Evolutionary conservation across 2,113 vertebrate genomes (phyloP), one percentile per base, ranked within the genome.

Genomic region (Oxygymnocypris stewartii): DNA sequence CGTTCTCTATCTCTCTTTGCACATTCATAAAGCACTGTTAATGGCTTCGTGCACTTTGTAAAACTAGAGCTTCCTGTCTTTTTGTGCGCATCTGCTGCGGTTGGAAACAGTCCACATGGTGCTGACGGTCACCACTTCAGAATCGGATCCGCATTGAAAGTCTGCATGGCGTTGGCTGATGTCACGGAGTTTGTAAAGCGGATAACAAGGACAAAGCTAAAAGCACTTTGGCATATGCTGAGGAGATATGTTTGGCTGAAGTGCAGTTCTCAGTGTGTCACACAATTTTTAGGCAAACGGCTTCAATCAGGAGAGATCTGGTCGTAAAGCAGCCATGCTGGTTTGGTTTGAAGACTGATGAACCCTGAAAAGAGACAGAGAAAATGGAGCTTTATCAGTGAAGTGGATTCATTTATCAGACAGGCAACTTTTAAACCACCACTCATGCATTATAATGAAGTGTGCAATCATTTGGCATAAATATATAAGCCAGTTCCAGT

Each of bases 201-300:
- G 28, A 84, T 61, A 89, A 73, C 59, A 71, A 87, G 84, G 37
- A 51, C 63, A 16, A 73, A 86, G 71, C 37, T 73, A 74, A 86
- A 86, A 86, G 79, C 85, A 51, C 51, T 47, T 81, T 82, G 47
- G 77, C 82, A 82, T 79, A 18, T 63, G 51, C 28, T n/a, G 47
- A 35, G 47, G 44, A 59, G 76, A 73, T 86, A 80, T 84, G 81
- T 87, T 80, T 86, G 69, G 54, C 82, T 71, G 57, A 59, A 59
- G 78, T 12, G 78, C 79, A 61, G 59, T 25, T 86, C 80, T 84
- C 57, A 69, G 59, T 88, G 61, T 14, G 54, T 82, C 78, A 74
- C 84, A 2, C 40, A 40, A 31, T 44, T 69, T 73, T 79, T 82
- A 81, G 67, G 31, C 13, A 20, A 76, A n/a, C n/a, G 10, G 44